Conservation (phyloP, 2,888 invertebrate genomes). For the Gymnosoma rotundatum region DNA sequence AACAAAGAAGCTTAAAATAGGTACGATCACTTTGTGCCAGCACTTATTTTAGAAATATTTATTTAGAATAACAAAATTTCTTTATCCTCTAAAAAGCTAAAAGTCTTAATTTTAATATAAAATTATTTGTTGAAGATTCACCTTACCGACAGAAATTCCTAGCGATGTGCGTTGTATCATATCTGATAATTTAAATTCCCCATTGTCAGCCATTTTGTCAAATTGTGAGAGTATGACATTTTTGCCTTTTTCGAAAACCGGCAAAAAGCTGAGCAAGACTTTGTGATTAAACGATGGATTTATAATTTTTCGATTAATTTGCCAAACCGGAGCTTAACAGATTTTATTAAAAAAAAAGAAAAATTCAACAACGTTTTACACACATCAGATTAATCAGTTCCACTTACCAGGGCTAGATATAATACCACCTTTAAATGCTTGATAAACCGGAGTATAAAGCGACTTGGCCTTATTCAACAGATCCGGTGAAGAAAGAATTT, state of each 20-base stretch:
- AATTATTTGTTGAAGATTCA: neutral
- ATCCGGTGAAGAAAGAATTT: constrained; percentile 68
- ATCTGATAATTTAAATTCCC: constrained; percentile 50
- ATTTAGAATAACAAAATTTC: no score
- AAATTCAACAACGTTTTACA: neutral
- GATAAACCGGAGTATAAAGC: constrained; percentile 38
- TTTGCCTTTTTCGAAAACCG: constrained; percentile 66
- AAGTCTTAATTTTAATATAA: neutral
- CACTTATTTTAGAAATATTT: no score
- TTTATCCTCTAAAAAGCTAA: no score
- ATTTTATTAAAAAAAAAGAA: neutral
- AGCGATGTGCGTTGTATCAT: constrained; percentile 45
- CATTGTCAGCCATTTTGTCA: constrained; percentile 40
- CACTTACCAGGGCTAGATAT: constrained; percentile 63
- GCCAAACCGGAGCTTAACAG: constrained; percentile 53
- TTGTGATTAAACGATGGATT: constrained; percentile 68
- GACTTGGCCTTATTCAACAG: constrained; percentile 68
- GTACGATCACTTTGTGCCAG: no score
- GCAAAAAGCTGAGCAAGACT: constrained; percentile 62
- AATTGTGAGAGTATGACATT: constrained; percentile 50
- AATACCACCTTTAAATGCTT: constrained; percentile 57
- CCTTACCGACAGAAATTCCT: constrained; percentile 64
- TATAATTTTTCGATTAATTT: constrained; percentile 63
- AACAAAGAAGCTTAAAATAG: no score
- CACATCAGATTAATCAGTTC: neutral